phyloP scores from a whole-genome alignment of 2,113 vertebrate species.

The Cyprinodon tularosa region DNA sequence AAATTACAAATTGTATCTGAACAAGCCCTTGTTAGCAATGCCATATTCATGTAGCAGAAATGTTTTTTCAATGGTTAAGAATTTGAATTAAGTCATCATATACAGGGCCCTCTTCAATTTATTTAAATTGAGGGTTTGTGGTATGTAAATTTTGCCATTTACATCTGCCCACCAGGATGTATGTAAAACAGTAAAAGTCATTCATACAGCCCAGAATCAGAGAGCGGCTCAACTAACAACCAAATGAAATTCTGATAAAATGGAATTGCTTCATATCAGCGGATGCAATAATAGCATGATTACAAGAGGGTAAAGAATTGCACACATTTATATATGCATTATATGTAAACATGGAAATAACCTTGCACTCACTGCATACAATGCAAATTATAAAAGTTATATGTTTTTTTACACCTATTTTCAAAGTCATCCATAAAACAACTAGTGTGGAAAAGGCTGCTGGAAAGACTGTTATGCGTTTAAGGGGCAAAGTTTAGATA shows the following conservation, averaged over 20 bases:
- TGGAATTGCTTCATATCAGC: not conserved
- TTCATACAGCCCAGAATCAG: not conserved
- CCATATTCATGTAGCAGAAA: not conserved
- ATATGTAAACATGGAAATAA: too few species aligned
- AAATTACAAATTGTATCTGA: too few species aligned
- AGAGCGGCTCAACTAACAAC: not conserved
- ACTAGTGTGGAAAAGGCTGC: too few species aligned
- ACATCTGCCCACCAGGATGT: not conserved
- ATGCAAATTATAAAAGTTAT: too few species aligned
- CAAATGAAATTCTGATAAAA: not conserved
- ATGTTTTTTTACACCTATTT: too few species aligned
- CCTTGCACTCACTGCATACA: too few species aligned
- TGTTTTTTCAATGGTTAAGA: not conserved
- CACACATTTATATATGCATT: too few species aligned
- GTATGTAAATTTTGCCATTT: not conserved
- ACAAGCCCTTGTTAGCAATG: not conserved
- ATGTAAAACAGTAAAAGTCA: not conserved
- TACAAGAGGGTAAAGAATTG: too few species aligned
- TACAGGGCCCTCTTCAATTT: not conserved
- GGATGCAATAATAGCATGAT: too few species aligned
- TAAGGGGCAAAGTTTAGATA: too few species aligned
- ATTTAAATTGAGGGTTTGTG: not conserved
- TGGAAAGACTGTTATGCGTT: too few species aligned
- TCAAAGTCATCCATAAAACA: too few species aligned
- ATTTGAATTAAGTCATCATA: not conserved